phyloP scores from a whole-genome alignment of 1,140 invertebrate genomes.

The Antheraea mylitta region DNA sequence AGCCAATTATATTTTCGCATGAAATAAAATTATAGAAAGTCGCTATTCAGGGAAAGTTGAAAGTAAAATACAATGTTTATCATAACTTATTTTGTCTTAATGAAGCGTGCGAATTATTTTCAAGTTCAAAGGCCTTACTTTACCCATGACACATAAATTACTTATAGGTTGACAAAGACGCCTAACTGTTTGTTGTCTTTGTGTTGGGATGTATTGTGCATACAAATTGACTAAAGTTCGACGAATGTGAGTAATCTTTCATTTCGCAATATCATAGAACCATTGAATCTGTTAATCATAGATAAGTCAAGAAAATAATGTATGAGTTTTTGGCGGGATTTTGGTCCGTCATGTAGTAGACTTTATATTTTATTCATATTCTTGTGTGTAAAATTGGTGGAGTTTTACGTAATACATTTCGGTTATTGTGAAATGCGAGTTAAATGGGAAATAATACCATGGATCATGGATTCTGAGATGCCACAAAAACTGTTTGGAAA shows the following conservation, averaged over 20 bases:
- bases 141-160: constrained; percentile 53
- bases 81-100: not conserved
- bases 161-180: constrained; percentile 41
- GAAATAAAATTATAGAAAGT: not conserved
- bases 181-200: constrained; percentile 19
- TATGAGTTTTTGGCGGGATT: too few relatives aligned
- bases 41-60: not conserved
- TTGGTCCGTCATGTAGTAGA: too few relatives aligned
- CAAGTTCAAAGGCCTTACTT: constrained; percentile 40
- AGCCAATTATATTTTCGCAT: not conserved
- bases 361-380: too few relatives aligned
- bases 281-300: not conserved
- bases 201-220: constrained; percentile 25
- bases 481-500: too few relatives aligned
- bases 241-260: constrained; percentile 32
- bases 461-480: too few relatives aligned
- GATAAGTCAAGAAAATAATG: not conserved
- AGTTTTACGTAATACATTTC: too few relatives aligned
- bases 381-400: too few relatives aligned
- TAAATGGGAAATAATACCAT: too few relatives aligned
- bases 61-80: not conserved
- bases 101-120: constrained; percentile 9
- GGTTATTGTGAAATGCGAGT: too few relatives aligned
- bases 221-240: constrained; percentile 26
- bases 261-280: constrained; percentile 21